Evolutionary conservation across 2,113 vertebrate species (phyloP).

Genomic region (Daboia siamensis): DNA sequence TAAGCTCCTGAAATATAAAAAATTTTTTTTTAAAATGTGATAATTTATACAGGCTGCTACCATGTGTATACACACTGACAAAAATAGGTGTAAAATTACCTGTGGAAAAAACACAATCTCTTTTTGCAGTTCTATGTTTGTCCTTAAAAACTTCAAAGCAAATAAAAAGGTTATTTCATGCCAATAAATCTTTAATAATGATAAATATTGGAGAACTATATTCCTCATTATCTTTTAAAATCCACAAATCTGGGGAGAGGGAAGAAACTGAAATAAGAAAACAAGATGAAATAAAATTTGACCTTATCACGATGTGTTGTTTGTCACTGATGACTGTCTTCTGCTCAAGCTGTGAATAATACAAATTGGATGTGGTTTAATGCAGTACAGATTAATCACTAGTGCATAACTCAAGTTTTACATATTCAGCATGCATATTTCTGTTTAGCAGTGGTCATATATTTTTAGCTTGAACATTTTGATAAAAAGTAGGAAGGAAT

Average conservation of each 20-base stretch:
- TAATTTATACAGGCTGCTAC: background rate
- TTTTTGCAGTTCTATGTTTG: background rate
- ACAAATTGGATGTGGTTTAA: background rate
- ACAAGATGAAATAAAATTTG: background rate
- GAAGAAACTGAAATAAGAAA: background rate
- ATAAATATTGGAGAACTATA: background rate
- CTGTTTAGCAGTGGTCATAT: background rate
- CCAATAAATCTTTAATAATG: background rate
- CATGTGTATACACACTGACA: background rate
- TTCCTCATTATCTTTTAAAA: slow-evolving; percentile 16
- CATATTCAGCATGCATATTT: slow-evolving; percentile 1
- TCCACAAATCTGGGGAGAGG: rapidly evolving
- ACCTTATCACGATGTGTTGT: background rate
- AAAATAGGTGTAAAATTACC: background rate
- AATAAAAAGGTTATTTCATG: slow-evolving; percentile 20
- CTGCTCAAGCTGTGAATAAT: background rate
- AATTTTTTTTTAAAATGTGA: background rate
- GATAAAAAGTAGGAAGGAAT: background rate
- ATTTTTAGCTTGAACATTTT: background rate
- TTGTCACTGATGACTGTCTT: background rate
- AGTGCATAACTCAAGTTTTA: background rate
- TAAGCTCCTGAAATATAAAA: background rate
- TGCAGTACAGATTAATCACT: background rate
- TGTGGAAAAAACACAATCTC: background rate
- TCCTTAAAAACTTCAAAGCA: background rate